phyloP scores from a whole-genome alignment of 2,888 invertebrate genomes.

The Parnassius orleans region DNA sequence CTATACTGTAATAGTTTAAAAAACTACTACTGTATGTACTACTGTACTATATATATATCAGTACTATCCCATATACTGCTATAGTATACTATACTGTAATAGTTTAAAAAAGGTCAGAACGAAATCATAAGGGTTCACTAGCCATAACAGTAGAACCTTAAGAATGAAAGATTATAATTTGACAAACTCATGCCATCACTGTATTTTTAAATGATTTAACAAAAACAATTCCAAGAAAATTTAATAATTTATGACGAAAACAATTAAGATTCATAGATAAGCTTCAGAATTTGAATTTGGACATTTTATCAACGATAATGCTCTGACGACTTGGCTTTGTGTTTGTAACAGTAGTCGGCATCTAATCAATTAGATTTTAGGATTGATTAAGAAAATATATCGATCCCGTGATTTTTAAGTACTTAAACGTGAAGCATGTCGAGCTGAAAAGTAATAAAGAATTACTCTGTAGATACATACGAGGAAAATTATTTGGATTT shows the following conservation, averaged over 20 bases:
- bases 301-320: conserved; percentile 33
- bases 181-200: neutral
- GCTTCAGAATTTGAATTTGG: conserved; percentile 34
- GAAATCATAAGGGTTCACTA: too few species aligned
- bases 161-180: too few species aligned
- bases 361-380: conserved; percentile 35
- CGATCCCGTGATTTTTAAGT: neutral
- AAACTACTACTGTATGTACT: too few species aligned
- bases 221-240: conserved; percentile 27
- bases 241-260: conserved; percentile 44
- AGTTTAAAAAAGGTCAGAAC: too few species aligned
- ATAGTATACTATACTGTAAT: too few species aligned
- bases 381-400: conserved; percentile 14
- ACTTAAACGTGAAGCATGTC: conserved; percentile 3
- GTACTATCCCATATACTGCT: too few species aligned
- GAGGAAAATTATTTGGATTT: too few species aligned
- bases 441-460: neutral
- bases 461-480: too few species aligned
- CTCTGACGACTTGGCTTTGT: conserved; percentile 37
- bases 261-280: conserved; percentile 53
- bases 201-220: neutral
- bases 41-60: too few species aligned
- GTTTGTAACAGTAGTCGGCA: conserved; percentile 41
- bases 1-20: too few species aligned
- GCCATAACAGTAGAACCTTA: too few species aligned